These are phyloP conservation scores for Seira ritae DNA, from an alignment of 2,888 invertebrate species.

Conservation along the genomic window DNA sequence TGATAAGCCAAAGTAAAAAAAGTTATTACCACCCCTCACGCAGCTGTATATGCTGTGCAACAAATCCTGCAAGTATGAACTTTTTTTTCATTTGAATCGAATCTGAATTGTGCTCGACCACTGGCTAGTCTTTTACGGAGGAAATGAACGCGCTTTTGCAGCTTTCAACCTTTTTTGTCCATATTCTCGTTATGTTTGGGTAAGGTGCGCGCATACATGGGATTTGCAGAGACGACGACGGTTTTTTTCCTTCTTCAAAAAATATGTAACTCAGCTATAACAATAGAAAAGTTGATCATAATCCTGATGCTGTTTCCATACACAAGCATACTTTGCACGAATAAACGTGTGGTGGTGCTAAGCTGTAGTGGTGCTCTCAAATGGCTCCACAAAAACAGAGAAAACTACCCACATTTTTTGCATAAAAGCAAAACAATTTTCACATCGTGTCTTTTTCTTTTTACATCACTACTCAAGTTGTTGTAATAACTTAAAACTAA, in stretches of 20 bases:
- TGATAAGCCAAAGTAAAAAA: background rate
- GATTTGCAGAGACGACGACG: too few relatives aligned
- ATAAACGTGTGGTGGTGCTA: background rate
- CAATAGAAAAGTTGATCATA: background rate
- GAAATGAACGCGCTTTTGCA: background rate
- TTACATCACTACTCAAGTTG: background rate
- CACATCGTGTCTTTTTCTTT: background rate
- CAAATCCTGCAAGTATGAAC: background rate
- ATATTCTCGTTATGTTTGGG: background rate
- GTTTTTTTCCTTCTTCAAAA: too few relatives aligned
- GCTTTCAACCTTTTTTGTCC: background rate
- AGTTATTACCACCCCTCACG: background rate
- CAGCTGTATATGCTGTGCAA: background rate
- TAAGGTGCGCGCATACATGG: too few relatives aligned
- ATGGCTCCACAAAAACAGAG: background rate
- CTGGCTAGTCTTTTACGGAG: constrained; percentile 1
- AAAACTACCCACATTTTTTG: background rate
- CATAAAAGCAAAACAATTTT: background rate
- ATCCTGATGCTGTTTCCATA: constrained; percentile 21
- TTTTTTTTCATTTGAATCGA: too few relatives aligned
- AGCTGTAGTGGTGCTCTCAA: background rate
- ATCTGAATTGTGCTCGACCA: constrained; percentile 17
- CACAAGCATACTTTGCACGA: background rate
- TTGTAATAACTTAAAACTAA: background rate
- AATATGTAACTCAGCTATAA: background rate